A percentile compares a stretch with the other conserved stretches of the same genome.
Conservation (phyloP, 2,888 invertebrate species). For the Lasioglossum marginatum region DNA sequence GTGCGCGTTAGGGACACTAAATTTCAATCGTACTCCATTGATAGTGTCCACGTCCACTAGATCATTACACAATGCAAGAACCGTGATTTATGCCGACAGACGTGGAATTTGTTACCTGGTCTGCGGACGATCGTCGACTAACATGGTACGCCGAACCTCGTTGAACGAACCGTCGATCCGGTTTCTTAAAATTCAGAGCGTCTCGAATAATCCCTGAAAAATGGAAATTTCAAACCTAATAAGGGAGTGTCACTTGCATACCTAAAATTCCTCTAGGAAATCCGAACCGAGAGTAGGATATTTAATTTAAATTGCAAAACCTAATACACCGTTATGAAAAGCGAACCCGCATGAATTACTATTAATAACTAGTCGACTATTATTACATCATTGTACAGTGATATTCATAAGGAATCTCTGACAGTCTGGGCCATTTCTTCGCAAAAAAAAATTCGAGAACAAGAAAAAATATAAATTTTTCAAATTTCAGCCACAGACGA, state of each 20-base stretch:
- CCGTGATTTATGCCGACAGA: slow-evolving; percentile 53
- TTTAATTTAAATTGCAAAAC: slow-evolving; percentile 5
- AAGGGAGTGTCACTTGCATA: background rate
- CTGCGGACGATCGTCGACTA: background rate
- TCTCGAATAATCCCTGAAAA: background rate
- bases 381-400: no score
- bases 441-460: background rate
- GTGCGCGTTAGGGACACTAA: slow-evolving; percentile 34
- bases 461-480: background rate
- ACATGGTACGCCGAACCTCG: background rate
- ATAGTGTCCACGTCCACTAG: slow-evolving; percentile 28
- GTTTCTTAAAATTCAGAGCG: background rate
- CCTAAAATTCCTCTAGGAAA: background rate
- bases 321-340: background rate
- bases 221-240: background rate
- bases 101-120: slow-evolving; percentile 9
- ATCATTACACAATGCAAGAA: slow-evolving; percentile 55
- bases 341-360: background rate
- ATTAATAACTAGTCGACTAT: background rate
- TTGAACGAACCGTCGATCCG: background rate
- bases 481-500: background rate
- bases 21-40: slow-evolving; percentile 57
- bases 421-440: background rate
- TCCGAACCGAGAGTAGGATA: background rate
- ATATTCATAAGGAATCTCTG: background rate